Base-by-base conservation (phyloP, 2,113 vertebrate species). In the Manacus vitellinus region DNA sequence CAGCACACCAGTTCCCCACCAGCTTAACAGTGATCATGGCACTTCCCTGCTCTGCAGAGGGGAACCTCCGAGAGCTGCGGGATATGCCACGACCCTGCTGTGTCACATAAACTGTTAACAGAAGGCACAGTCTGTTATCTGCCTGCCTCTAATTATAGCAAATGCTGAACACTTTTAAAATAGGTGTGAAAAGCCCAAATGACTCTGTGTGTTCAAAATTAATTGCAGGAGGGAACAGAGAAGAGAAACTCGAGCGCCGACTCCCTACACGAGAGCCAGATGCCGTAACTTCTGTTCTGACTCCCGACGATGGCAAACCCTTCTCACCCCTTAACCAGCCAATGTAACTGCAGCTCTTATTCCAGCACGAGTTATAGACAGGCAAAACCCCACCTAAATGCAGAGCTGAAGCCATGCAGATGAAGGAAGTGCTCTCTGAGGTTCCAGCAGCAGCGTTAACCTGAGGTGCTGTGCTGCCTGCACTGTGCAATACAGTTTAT, bases 221-320 rank as follows among this genome's bases (percentile, higher is more conserved):
- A 83, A 88, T 37, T 58, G 52, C 73, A 78, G 43, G 30, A 91
- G 55, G 81, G 33, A 85, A 59, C 16, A 54, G 68, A 55, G 35
- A 56, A 68, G 31, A 73, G 85, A 70, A 70, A 37, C 31, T 47
- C 1, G 0, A 92, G 82, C 1, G 1, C 15, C 0, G 0, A 6
- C 65, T 92, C 55, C 55, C 4, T 24, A 39, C 56, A 39, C 41
- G 8, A 41, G 25, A 88, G 41, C n/a, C 79, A 93, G 84, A 77
- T 80, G 83, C 23, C 0, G 2, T 35, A 66, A 72, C 49, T 95
- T 78, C 91, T 92, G 68, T 49, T 85, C 78, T 47, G 63, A 51
- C 35, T 77, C 59, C 47, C 0, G 2, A n/a, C 21, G 54, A 6
- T 2, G 5, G 62, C 63, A 77, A 90, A 62, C n/a, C 14, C 51